Evolutionary conservation across 2,113 vertebrate species (phyloP).

Genomic region (Procapra przewalskii): DNA sequence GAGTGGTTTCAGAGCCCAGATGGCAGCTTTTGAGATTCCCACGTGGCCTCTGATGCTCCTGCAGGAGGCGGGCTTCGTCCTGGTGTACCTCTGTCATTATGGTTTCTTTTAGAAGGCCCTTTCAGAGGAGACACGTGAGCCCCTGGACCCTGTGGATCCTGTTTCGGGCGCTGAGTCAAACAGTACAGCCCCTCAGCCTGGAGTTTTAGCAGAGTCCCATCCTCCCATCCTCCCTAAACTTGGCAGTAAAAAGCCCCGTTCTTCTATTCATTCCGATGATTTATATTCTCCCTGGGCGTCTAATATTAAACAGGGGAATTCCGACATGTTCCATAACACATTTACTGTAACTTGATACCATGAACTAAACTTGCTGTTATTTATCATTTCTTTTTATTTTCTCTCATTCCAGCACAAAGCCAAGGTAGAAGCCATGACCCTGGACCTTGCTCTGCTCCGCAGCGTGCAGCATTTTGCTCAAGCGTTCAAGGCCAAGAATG

Average conservation of each 20-base stretch:
- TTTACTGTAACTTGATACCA: constrained; percentile 76
- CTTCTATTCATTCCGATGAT: constrained; percentile 71
- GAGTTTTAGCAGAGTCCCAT: constrained; percentile 65
- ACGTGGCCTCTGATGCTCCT: not conserved
- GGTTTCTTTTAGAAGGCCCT: constrained; percentile 32
- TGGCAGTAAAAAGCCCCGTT: constrained; percentile 74
- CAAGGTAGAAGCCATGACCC: constrained; percentile 93
- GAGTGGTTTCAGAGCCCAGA: not conserved
- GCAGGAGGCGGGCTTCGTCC: not conserved
- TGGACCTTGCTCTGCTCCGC: constrained; percentile 91
- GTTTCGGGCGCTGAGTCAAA: constrained; percentile 10
- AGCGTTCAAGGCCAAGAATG: constrained; percentile 91
- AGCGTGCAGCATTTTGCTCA: constrained; percentile 92
- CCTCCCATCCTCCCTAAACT: constrained; percentile 66
- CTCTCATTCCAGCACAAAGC: constrained; percentile 92
- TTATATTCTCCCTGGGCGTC: constrained; percentile 77
- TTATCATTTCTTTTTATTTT: constrained; percentile 79
- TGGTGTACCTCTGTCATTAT: fast-evolving
- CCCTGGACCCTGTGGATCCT: not conserved
- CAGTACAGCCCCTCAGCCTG: not conserved
- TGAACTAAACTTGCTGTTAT: constrained; percentile 78
- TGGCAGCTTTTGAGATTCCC: not conserved
- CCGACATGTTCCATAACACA: constrained; percentile 76
- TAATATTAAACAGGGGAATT: constrained; percentile 82
- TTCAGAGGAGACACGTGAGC: not conserved